Evolutionary conservation across 2,797 vertebrate species (phyloP).

Genomic region (Manis crassicaudata): DNA sequence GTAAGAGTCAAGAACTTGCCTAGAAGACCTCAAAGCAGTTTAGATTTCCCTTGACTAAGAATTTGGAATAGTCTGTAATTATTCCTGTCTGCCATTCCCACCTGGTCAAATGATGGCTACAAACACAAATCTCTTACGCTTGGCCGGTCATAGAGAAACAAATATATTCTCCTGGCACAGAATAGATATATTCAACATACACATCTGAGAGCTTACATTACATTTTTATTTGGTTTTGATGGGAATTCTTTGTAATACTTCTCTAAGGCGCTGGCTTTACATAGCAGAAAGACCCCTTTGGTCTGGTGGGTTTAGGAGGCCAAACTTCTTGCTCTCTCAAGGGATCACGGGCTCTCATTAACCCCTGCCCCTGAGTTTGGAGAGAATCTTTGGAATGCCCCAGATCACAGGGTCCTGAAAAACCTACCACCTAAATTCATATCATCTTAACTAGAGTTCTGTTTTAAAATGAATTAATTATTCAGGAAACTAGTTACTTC

Average conservation of each 20-base stretch:
- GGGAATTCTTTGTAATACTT: background rate
- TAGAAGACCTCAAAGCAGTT: slow-evolving; percentile 20
- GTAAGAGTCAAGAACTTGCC: slow-evolving; percentile 10
- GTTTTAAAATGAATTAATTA: background rate
- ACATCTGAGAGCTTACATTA: background rate
- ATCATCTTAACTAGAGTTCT: slow-evolving; percentile 4
- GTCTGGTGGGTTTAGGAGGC: slow-evolving; percentile 74
- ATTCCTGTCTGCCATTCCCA: background rate
- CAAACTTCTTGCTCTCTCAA: slow-evolving; percentile 62
- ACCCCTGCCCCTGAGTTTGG: slow-evolving; percentile 67
- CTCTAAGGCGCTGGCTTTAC: slow-evolving; percentile 54
- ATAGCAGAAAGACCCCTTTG: slow-evolving; percentile 78
- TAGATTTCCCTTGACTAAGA: background rate
- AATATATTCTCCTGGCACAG: background rate
- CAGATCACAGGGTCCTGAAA: slow-evolving; percentile 55
- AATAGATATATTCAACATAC: background rate
- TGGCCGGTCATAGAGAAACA: background rate
- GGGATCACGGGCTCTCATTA: slow-evolving; percentile 75
- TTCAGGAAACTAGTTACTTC: background rate
- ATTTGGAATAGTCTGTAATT: slow-evolving; percentile 11
- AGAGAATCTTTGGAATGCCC: slow-evolving; percentile 77
- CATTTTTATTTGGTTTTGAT: slow-evolving; percentile 4
- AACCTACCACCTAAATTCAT: slow-evolving; percentile 11
- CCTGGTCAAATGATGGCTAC: background rate
- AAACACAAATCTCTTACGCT: background rate